A percentile compares a stretch with the other conserved stretches of the same genome.
phyloP scores from a whole-genome alignment of 2,888 invertebrate species.

The Anaspis maculata region DNA sequence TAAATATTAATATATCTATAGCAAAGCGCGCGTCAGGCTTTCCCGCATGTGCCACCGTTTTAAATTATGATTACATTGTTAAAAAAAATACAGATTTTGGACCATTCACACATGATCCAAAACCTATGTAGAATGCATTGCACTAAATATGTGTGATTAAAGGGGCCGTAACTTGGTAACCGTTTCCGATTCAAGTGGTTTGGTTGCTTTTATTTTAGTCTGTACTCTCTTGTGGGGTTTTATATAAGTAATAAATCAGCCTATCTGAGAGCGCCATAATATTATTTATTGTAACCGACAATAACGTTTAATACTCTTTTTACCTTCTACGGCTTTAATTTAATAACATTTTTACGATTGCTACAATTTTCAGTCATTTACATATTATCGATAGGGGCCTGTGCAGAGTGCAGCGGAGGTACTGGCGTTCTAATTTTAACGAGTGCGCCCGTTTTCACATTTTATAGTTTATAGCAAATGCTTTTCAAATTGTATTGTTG shows the following conservation, averaged over 20 bases:
- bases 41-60: too few species aligned
- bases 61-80: too few species aligned
- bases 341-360: slow-evolving; percentile 36
- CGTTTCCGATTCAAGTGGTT: too few species aligned
- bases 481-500: slow-evolving; percentile 31
- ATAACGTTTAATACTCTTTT: slow-evolving; percentile 2
- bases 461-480: slow-evolving; percentile 32
- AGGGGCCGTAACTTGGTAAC: too few species aligned
- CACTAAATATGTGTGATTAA: too few species aligned
- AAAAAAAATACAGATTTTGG: too few species aligned
- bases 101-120: too few species aligned
- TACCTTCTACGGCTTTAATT: slow-evolving; percentile 23
- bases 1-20: slow-evolving; percentile 15
- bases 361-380: slow-evolving; percentile 34
- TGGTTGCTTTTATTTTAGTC: too few species aligned
- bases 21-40: too few species aligned
- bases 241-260: not conserved
- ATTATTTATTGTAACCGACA: not conserved
- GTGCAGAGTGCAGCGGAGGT: slow-evolving; percentile 15
- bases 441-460: slow-evolving; percentile 33
- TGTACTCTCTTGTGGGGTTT: not conserved
- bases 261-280: not conserved
- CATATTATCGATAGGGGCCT: slow-evolving; percentile 34
- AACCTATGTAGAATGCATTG: too few species aligned
- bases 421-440: slow-evolving; percentile 30